Evolutionary conservation across 2,113 vertebrate genomes (phyloP).

Genomic region (Orientallactaga bullata): DNA sequence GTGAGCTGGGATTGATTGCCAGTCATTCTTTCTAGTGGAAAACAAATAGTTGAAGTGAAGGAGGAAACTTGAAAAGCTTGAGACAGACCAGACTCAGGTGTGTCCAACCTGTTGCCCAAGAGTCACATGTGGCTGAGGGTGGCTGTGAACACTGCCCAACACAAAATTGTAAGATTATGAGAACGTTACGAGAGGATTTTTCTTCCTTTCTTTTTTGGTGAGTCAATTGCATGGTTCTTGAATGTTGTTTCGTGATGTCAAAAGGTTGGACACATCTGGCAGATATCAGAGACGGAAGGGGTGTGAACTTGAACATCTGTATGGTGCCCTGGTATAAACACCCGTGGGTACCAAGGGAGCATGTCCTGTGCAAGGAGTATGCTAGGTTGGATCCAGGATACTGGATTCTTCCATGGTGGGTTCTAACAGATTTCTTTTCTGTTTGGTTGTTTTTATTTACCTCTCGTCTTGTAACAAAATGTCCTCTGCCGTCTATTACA

Average conservation of each 20-base stretch:
- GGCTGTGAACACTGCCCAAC: too few relatives aligned
- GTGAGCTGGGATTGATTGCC: background rate
- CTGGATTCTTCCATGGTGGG: background rate
- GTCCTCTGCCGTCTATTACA: background rate
- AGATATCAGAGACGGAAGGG: background rate
- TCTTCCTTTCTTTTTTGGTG: too few relatives aligned
- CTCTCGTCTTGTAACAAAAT: background rate
- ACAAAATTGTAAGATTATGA: too few relatives aligned
- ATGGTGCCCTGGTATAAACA: rapidly evolving
- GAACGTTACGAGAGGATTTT: too few relatives aligned
- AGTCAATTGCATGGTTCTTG: too few relatives aligned
- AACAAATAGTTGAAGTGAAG: constrained; percentile 41
- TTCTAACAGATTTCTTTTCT: background rate
- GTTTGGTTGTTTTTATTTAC: constrained; percentile 18
- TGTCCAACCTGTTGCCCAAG: too few relatives aligned
- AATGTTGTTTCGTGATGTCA: too few relatives aligned
- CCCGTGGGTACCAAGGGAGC: rapidly evolving
- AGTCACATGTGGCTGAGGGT: too few relatives aligned
- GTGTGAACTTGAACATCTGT: background rate
- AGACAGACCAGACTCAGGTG: background rate
- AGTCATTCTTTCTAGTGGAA: background rate
- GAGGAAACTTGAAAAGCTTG: constrained; percentile 27
- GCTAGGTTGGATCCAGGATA: background rate
- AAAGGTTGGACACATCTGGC: too few relatives aligned
- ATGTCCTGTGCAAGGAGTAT: background rate